A percentile compares a stretch with the other conserved stretches of the same genome.
These are phyloP conservation scores for Xestobium rufovillosum DNA, from an alignment of 2,888 invertebrate species.

Conservation along the genomic window DNA sequence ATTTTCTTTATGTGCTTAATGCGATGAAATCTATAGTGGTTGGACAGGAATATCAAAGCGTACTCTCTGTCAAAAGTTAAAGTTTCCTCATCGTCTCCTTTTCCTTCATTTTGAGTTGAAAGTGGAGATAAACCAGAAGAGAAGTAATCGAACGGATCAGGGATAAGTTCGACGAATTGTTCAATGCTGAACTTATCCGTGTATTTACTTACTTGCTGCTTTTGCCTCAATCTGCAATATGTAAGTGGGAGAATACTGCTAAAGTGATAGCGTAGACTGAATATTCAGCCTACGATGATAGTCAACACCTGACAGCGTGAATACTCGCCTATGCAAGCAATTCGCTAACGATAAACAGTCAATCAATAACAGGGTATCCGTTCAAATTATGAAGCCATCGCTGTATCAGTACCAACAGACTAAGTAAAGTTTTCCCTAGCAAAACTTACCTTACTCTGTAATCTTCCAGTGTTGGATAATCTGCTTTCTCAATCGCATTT, in stretches of 20 bases:
- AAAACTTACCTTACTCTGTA: too few species aligned
- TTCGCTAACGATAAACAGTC: too few species aligned
- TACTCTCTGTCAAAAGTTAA: conserved; percentile 22
- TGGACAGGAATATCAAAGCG: conserved; percentile 31
- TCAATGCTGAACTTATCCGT: conserved; percentile 27
- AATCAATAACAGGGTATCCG: too few species aligned
- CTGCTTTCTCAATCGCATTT: conserved; percentile 31
- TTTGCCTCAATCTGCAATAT: conserved; percentile 27
- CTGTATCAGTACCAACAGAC: too few species aligned
- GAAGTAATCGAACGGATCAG: conserved; percentile 28
- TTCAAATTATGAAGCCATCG: too few species aligned
- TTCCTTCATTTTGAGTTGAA: too few species aligned
- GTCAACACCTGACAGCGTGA: too few species aligned
- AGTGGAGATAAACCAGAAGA: too few species aligned
- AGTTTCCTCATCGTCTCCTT: conserved; percentile 22
- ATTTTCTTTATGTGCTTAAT: conserved; percentile 29
- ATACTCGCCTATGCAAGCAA: too few species aligned
- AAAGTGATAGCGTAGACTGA: too few species aligned
- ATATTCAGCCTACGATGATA: conserved; percentile 2
- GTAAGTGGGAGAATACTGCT: too few species aligned
- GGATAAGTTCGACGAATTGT: conserved; percentile 30
- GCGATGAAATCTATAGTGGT: conserved; percentile 30
- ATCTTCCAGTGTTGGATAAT: conserved; percentile 38
- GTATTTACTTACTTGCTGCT: conserved; percentile 26
- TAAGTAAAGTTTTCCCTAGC: too few species aligned